These are phyloP conservation scores for Kryptopterus vitreolus DNA, from an alignment of 2,797 vertebrate species.

Conservation along the genomic window DNA sequence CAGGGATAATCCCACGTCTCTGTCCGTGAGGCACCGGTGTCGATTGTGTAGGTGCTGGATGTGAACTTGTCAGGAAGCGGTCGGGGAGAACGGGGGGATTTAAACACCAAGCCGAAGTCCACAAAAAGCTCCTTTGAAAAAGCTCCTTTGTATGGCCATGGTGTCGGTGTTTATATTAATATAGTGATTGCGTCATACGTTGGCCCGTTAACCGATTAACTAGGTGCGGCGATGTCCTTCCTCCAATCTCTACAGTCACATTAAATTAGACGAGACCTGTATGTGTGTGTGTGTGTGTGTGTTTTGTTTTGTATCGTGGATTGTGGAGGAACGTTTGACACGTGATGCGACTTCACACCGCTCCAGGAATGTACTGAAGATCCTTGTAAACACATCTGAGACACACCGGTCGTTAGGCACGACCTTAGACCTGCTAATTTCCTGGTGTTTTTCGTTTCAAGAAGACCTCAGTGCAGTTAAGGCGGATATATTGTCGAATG, in stretches of 20 bases:
- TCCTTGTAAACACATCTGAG: neutral
- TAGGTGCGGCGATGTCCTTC: neutral
- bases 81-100: neutral
- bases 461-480: neutral
- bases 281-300: no score
- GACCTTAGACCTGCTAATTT: neutral
- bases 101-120: neutral
- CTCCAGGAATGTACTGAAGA: neutral
- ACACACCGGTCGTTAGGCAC: neutral
- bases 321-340: neutral
- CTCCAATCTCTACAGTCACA: neutral
- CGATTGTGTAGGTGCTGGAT: neutral
- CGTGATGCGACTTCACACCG: neutral
- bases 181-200: neutral
- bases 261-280: neutral
- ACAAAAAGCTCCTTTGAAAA: neutral
- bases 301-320: neutral
- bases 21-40: neutral
- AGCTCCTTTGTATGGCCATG: neutral
- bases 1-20: neutral
- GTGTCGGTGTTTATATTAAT: neutral
- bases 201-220: neutral
- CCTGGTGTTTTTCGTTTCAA: neutral
- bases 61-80: neutral
- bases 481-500: neutral